Conservation (phyloP, 1,140 invertebrate genomes). For the Cotesia typhae region DNA sequence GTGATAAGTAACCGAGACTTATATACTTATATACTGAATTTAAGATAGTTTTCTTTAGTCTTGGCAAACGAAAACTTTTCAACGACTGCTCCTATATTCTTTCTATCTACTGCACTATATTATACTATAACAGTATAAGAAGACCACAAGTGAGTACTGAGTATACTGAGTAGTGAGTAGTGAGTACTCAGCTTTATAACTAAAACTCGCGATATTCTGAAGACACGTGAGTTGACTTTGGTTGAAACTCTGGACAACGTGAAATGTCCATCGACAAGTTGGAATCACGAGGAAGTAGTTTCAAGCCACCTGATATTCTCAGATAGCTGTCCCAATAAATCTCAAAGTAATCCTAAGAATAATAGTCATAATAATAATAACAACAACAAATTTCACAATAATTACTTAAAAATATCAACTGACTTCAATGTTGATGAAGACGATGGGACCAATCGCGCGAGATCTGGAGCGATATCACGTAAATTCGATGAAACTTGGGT, state of each 20-base stretch:
- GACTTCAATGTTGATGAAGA: not conserved
- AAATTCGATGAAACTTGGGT: not conserved
- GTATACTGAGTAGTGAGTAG: too few relatives aligned
- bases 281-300: conserved; percentile 46
- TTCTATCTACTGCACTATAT: too few relatives aligned
- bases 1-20: not conserved
- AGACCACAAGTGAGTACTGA: too few relatives aligned
- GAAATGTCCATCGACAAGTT: conserved; percentile 53
- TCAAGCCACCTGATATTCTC: conserved; percentile 54
- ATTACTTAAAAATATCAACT: not conserved
- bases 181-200: too few relatives aligned
- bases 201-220: not conserved
- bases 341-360: not conserved
- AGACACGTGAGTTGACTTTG: conserved; percentile 7
- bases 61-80: too few relatives aligned
- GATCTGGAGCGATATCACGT: not conserved
- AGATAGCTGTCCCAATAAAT: conserved; percentile 47
- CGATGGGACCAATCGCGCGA: conserved; percentile 15
- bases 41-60: not conserved
- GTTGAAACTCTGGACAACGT: conserved; percentile 51
- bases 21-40: not conserved
- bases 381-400: not conserved
- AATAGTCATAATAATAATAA: not conserved
- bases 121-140: too few relatives aligned
- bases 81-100: too few relatives aligned